Evolutionary conservation across 2,888 invertebrate species (phyloP).

Genomic region (Ligdia adustata): DNA sequence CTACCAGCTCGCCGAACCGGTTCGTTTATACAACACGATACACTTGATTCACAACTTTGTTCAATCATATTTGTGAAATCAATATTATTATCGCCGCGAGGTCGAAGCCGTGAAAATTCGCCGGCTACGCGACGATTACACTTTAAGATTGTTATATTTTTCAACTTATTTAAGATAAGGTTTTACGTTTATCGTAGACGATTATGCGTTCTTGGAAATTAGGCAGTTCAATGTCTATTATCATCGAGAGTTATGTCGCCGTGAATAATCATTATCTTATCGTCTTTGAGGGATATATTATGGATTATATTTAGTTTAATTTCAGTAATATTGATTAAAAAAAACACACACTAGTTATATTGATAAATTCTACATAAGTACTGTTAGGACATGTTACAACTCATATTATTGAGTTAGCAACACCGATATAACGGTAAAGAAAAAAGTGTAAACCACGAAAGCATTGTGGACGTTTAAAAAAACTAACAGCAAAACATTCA

Average conservation of each 20-base stretch:
- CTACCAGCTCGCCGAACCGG: conserved; percentile 6
- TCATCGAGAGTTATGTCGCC: no score
- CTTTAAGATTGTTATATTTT: conserved; percentile 12
- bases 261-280: no score
- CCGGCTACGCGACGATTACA: conserved; percentile 8
- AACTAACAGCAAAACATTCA: conserved; percentile 1
- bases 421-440: conserved; percentile 1
- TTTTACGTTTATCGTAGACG: conserved; percentile 19
- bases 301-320: no score
- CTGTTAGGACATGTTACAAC: no score
- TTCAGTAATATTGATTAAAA: no score
- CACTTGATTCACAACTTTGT: not conserved
- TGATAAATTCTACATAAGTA: no score
- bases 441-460: not conserved
- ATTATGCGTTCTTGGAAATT: conserved; percentile 20
- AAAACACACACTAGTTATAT: no score
- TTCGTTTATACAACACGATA: not conserved
- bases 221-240: no score
- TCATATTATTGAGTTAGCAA: no score
- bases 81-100: not conserved
- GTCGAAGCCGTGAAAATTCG: conserved; percentile 12
- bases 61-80: not conserved
- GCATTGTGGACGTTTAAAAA: conserved; percentile 10
- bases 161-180: conserved; percentile 12
- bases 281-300: no score